Conservation (phyloP, 2,113 vertebrate genomes). For the Oryzias celebensis region DNA sequence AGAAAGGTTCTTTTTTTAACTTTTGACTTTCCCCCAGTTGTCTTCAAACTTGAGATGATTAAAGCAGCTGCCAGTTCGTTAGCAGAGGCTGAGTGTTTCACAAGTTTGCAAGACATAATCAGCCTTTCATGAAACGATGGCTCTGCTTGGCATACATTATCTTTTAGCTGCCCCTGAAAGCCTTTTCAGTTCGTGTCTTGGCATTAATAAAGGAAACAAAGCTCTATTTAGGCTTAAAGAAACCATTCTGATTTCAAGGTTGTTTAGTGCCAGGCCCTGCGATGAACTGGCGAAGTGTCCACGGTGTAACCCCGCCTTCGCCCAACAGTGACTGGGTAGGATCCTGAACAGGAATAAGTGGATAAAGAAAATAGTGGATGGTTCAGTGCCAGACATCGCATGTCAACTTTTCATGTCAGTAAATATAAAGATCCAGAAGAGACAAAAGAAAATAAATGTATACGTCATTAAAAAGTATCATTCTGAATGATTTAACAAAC, state of each 20-base stretch:
- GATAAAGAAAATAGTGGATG: no score
- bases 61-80: constrained; percentile 50
- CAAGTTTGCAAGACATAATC: constrained; percentile 48
- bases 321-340: no score
- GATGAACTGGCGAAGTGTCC: no score
- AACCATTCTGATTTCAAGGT: constrained; percentile 11
- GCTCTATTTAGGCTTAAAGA: constrained; percentile 27
- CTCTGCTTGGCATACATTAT: constrained; percentile 30
- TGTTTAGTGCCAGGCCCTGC: constrained; percentile 7
- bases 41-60: constrained; percentile 18
- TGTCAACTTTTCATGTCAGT: constrained; percentile 27
- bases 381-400: constrained; percentile 35
- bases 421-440: no score
- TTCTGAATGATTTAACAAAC: no score
- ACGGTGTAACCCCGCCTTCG: no score
- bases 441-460: no score
- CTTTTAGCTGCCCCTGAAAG: constrained; percentile 26
- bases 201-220: constrained; percentile 43
- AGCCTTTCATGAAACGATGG: constrained; percentile 39
- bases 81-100: constrained; percentile 43
- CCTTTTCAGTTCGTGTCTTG: constrained; percentile 16
- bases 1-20: not conserved
- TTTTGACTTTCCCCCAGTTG: constrained; percentile 5
- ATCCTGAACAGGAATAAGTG: no score
- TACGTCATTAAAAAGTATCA: no score